Evolutionary conservation across 2,888 invertebrate genomes (phyloP).

Genomic region (Subacronicta megacephala): DNA sequence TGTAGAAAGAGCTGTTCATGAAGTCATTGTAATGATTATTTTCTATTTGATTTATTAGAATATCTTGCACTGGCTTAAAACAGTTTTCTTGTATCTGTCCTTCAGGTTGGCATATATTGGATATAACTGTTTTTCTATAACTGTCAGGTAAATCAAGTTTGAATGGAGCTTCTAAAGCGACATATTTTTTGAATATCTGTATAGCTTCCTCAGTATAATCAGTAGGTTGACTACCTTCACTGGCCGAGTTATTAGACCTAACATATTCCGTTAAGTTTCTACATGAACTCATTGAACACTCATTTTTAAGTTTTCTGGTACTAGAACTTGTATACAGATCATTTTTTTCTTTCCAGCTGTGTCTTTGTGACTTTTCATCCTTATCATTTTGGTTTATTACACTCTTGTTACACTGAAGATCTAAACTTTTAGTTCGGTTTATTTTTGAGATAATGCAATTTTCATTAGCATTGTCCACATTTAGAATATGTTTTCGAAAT

Average conservation of each 20-base stretch:
- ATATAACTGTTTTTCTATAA: constrained; percentile 90
- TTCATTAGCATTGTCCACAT: constrained; percentile 55
- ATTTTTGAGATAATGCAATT: constrained; percentile 68
- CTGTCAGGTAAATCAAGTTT: constrained; percentile 90
- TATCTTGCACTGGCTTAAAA: constrained; percentile 93
- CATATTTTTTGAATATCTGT: constrained; percentile 93
- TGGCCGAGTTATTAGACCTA: constrained; percentile 48
- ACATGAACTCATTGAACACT: constrained; percentile 76
- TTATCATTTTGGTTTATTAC: constrained; percentile 52
- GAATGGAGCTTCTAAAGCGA: constrained; percentile 92
- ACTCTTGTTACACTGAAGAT: constrained; percentile 71
- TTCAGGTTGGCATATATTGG: constrained; percentile 92
- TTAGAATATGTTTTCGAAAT: constrained; percentile 81
- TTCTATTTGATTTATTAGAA: constrained; percentile 92
- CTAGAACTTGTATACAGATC: constrained; percentile 58
- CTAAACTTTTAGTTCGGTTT: constrained; percentile 78
- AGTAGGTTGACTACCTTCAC: constrained; percentile 55
- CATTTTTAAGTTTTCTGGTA: constrained; percentile 62
- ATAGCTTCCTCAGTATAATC: constrained; percentile 90
- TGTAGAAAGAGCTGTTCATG: constrained; percentile 95
- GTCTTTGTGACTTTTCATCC: constrained; percentile 63
- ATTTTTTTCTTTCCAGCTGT: constrained; percentile 67
- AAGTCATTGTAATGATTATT: constrained; percentile 94
- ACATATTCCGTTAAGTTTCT: constrained; percentile 71
- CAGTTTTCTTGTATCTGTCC: constrained; percentile 92